These are phyloP conservation scores for Geotrupes spiniger DNA, from an alignment of 2,888 invertebrate species.

Conservation along the genomic window DNA sequence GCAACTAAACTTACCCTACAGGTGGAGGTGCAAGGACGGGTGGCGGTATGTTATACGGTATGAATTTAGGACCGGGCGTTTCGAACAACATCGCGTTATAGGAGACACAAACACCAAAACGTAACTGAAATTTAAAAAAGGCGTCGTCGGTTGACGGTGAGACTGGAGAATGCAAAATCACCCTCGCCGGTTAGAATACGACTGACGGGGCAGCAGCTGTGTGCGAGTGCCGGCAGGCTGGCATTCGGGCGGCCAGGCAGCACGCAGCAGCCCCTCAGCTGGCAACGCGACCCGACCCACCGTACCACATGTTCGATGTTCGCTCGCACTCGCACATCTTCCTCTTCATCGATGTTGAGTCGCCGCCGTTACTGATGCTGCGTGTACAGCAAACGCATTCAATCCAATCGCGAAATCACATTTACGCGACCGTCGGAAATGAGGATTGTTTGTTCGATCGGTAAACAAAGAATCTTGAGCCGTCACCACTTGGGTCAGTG, in stretches of 20 bases:
- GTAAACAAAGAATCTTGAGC: conserved; percentile 24
- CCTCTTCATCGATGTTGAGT: neutral
- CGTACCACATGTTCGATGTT: conserved; percentile 39
- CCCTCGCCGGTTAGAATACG: conserved; percentile 38
- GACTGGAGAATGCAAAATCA: conserved; percentile 32
- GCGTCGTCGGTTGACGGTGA: neutral
- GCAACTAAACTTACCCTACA: conserved; percentile 40
- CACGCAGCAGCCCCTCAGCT: conserved; percentile 31
- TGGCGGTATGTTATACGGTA: conserved; percentile 70
- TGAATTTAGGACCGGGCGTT: conserved; percentile 63
- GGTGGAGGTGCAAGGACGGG: conserved; percentile 52
- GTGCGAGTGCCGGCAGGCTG: conserved; percentile 18
- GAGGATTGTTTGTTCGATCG: neutral
- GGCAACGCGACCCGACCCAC: conserved; percentile 38
- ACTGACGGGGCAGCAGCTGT: conserved; percentile 38
- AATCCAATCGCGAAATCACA: neutral
- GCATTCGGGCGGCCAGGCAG: conserved; percentile 24
- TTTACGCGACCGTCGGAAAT: neutral
- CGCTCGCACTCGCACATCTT: conserved; percentile 13
- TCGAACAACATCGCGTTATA: conserved; percentile 67
- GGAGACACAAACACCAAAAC: conserved; percentile 17
- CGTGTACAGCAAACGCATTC: neutral
- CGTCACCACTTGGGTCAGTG: conserved; percentile 34
- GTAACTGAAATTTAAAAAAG: conserved; percentile 6
- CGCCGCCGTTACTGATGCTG: too few species aligned